A percentile compares a stretch with the other conserved stretches of the same genome.
These are phyloP conservation scores for Morpho deidamia DNA, from an alignment of 2,888 invertebrate species.

Conservation along the genomic window DNA sequence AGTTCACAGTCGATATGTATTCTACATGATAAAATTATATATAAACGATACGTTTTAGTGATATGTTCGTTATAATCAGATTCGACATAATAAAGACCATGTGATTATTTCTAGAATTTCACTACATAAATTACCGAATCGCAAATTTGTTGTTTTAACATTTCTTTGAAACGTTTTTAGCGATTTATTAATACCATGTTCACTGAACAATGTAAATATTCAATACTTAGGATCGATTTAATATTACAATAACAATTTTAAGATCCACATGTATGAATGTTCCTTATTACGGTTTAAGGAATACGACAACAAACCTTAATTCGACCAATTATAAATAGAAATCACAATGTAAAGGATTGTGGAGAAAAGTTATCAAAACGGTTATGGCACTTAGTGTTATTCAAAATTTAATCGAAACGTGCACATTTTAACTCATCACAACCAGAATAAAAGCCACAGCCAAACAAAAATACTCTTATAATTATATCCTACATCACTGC, in stretches of 20 bases:
- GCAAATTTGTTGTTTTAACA: background rate
- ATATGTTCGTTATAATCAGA: constrained; percentile 13
- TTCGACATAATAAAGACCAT: constrained; percentile 4
- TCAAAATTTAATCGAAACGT: constrained; percentile 5
- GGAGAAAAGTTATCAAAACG: constrained; percentile 11
- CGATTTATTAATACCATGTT: too few relatives aligned
- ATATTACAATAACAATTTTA: constrained; percentile 2
- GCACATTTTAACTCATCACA: constrained; percentile 16
- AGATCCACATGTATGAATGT: background rate
- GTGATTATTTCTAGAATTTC: background rate
- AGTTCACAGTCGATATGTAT: too few relatives aligned
- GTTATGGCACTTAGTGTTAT: constrained; percentile 13
- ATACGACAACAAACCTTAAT: constrained; percentile 1
- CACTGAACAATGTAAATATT: too few relatives aligned
- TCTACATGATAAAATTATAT: constrained; percentile 2
- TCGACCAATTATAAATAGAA: constrained; percentile 1
- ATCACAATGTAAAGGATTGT: constrained; percentile 18
- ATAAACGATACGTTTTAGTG: constrained; percentile 2
- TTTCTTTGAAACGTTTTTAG: background rate
- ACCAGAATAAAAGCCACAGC: constrained; percentile 20
- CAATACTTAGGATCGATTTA: background rate
- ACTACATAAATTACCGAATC: background rate
- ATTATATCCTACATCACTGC: constrained; percentile 9
- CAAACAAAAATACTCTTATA: constrained; percentile 13
- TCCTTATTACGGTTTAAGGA: background rate